Conservation (phyloP, 2,888 invertebrate species). For the Cremastinae sp. region DNA sequence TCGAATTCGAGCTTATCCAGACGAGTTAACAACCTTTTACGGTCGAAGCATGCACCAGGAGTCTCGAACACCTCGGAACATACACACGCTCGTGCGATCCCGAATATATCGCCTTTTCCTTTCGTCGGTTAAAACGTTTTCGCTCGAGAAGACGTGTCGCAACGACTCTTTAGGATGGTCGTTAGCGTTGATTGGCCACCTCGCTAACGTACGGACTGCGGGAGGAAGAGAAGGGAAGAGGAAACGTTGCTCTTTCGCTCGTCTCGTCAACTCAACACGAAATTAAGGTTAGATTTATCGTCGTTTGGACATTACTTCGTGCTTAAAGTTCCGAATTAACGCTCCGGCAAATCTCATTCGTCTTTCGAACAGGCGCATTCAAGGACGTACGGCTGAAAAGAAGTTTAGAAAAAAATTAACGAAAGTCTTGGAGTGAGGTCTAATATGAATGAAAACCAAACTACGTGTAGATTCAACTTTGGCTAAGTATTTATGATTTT, state of each 20-base stretch:
- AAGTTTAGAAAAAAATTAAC: too few relatives aligned
- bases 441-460: too few relatives aligned
- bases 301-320: slow-evolving; percentile 70
- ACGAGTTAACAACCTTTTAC: slow-evolving; percentile 17
- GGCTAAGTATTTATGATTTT: too few relatives aligned
- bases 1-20: slow-evolving; percentile 8
- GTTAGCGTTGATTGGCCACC: slow-evolving; percentile 71
- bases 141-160: slow-evolving; percentile 65
- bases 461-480: too few relatives aligned
- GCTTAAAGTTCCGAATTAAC: slow-evolving; percentile 72
- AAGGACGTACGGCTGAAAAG: too few relatives aligned
- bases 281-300: slow-evolving; percentile 73
- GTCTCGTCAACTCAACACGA: slow-evolving; percentile 62
- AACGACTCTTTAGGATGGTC: slow-evolving; percentile 70
- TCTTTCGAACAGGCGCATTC: neutral
- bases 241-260: slow-evolving; percentile 4
- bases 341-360: slow-evolving; percentile 38
- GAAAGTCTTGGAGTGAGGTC: too few relatives aligned
- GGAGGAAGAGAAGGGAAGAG: slow-evolving; percentile 34
- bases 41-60: slow-evolving; percentile 1
- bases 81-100: neutral
- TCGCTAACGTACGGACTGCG: slow-evolving; percentile 31
- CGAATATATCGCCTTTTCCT: slow-evolving; percentile 35
- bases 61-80: too few relatives aligned
- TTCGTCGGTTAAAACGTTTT: slow-evolving; percentile 67